Percentiles rank a stretch among this genome's conserved stretches.
Evolutionary conservation across 2,797 vertebrate species (phyloP).

Genomic region (Cyclura pinguis): DNA sequence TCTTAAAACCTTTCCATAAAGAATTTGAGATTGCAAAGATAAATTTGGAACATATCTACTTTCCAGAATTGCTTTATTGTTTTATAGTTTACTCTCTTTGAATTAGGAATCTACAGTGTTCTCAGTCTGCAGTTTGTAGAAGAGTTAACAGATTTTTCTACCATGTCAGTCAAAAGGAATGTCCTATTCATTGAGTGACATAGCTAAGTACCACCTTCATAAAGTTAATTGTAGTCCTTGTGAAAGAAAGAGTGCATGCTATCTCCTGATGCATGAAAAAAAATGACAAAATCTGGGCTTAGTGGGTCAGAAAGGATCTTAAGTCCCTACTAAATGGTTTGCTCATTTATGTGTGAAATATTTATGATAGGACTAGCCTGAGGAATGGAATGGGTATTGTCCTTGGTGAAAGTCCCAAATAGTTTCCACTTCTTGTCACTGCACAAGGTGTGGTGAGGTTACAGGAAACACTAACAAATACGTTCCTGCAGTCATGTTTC

Average conservation of each 20-base stretch:
- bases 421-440: background rate
- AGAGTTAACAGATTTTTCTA: background rate
- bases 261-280: too few relatives aligned
- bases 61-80: constrained; percentile 9
- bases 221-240: background rate
- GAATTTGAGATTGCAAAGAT: background rate
- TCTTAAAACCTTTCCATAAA: background rate
- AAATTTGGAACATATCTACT: background rate
- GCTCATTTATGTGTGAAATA: background rate
- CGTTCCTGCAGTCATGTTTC: background rate
- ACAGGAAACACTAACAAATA: background rate
- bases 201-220: background rate
- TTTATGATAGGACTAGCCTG: background rate
- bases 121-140: background rate
- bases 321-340: background rate
- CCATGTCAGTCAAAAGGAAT: background rate
- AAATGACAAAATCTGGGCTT: background rate
- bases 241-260: background rate
- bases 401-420: background rate
- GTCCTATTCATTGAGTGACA: background rate
- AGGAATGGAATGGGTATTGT: background rate
- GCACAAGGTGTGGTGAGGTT: background rate
- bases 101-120: background rate
- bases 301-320: background rate
- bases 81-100: constrained; percentile 27